Conservation (phyloP, 2,888 invertebrate species). For the Xanthia icteritia region DNA sequence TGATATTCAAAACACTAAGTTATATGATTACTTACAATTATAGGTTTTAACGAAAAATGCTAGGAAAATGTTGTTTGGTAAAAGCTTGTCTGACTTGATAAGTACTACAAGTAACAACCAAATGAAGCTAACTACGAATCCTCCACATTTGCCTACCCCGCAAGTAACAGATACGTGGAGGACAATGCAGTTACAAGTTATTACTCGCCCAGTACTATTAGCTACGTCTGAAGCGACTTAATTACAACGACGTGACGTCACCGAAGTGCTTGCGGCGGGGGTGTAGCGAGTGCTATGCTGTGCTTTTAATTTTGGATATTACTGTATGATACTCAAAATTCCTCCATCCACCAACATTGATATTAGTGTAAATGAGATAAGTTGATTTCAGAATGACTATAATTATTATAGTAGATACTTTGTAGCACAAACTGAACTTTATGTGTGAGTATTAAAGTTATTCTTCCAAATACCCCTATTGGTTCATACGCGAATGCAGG, state of each 20-base stretch:
- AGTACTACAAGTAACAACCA: too few relatives aligned
- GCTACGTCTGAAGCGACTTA: conserved; percentile 57
- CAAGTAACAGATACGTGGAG: conserved; percentile 19
- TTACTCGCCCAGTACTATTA: conserved; percentile 58
- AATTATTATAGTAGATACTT: too few relatives aligned
- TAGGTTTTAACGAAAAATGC: neutral
- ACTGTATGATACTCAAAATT: neutral
- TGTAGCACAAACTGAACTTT: too few relatives aligned
- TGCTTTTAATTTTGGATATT: conserved; percentile 2
- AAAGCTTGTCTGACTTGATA: neutral
- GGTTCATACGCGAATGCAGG: neutral
- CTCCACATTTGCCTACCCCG: neutral
- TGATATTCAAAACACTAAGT: neutral
- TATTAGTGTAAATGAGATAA: neutral
- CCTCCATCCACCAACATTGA: too few relatives aligned
- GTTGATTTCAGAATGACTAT: neutral
- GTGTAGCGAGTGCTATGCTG: conserved; percentile 16
- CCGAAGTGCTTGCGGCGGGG: conserved; percentile 14
- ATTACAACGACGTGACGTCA: conserved; percentile 57
- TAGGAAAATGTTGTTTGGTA: neutral
- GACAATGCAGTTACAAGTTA: conserved; percentile 54
- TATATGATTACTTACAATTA: neutral
- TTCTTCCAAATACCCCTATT: too few relatives aligned
- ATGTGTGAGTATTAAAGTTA: too few relatives aligned
- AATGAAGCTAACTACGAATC: neutral